phyloP scores from a whole-genome alignment of 2,888 invertebrate genomes.

The Heliconius cydno region DNA sequence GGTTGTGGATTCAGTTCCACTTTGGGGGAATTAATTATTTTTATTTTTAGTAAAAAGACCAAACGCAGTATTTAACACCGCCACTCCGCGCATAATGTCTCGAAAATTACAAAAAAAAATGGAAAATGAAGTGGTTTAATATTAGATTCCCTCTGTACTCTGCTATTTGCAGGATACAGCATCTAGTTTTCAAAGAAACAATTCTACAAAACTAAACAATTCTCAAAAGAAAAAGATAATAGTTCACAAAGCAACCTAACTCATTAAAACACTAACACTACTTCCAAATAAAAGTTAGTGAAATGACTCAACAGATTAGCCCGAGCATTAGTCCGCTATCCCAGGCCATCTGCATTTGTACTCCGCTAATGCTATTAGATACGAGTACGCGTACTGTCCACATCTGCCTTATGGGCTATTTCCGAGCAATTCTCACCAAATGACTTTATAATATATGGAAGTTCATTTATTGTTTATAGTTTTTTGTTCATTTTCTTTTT shows the following conservation, averaged over 20 bases:
- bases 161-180: neutral
- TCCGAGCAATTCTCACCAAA: conserved; percentile 10
- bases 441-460: conserved; percentile 5
- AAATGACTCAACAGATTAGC: conserved; percentile 9
- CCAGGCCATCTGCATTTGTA: conserved; percentile 18
- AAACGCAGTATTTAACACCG: neutral
- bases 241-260: neutral
- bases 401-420: conserved; percentile 7
- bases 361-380: conserved; percentile 3
- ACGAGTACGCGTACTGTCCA: neutral
- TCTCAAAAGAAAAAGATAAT: neutral
- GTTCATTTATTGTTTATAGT: no score
- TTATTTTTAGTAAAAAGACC: neutral
- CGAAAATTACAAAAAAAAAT: neutral
- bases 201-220: neutral
- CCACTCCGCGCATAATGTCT: neutral
- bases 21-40: no score
- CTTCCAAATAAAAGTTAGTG: neutral
- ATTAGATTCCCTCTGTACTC: neutral
- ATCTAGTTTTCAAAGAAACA: neutral
- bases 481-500: neutral
- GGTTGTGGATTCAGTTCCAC: no score
- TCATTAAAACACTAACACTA: neutral
- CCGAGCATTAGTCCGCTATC: conserved; percentile 1
- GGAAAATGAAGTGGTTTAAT: neutral